Evolutionary conservation across 2,888 invertebrate genomes (phyloP).

Genomic region (Drosophila bunnanda): DNA sequence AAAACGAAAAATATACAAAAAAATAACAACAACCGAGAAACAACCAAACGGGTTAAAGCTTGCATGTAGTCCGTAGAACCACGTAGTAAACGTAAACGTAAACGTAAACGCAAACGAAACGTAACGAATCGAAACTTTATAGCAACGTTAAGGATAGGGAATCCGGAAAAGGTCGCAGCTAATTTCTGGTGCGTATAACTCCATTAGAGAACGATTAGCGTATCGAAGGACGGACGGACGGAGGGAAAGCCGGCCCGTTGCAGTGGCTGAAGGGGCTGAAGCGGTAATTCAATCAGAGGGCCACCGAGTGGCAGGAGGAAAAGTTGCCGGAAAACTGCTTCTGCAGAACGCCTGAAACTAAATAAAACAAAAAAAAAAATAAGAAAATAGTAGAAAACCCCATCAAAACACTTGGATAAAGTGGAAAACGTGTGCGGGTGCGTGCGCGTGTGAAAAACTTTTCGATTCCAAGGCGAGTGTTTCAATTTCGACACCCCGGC

Average conservation of each 20-base stretch:
- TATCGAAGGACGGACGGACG: conserved; percentile 32
- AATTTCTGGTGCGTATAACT: conserved; percentile 79
- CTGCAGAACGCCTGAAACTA: conserved; percentile 15
- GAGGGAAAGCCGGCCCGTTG: conserved; percentile 5
- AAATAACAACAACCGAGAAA: conserved; percentile 12
- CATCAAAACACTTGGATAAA: conserved; percentile 61
- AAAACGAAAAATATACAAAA: conserved; percentile 33
- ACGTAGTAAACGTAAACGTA: conserved; percentile 38
- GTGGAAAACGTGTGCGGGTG: conserved; percentile 61
- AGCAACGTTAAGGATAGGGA: conserved; percentile 30
- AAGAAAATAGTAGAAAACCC: too few relatives aligned
- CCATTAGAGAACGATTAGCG: conserved; percentile 72
- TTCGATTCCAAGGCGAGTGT: conserved; percentile 38
- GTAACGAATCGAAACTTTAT: conserved; percentile 29
- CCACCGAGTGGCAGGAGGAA: conserved; percentile 19
- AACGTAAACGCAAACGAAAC: conserved; percentile 34
- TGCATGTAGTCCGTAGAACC: conserved; percentile 54
- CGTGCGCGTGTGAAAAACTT: conserved; percentile 65
- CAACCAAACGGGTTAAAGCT: conserved; percentile 56
- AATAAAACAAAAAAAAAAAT: neutral
- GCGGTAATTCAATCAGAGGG: conserved; percentile 56
- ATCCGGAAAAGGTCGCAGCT: conserved; percentile 52
- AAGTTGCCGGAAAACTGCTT: conserved; percentile 34
- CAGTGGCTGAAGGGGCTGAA: conserved; percentile 55
- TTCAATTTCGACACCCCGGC: conserved; percentile 56